Evolutionary conservation across 2,888 invertebrate genomes (phyloP).

Genomic region (Alentia gelatinosa): DNA sequence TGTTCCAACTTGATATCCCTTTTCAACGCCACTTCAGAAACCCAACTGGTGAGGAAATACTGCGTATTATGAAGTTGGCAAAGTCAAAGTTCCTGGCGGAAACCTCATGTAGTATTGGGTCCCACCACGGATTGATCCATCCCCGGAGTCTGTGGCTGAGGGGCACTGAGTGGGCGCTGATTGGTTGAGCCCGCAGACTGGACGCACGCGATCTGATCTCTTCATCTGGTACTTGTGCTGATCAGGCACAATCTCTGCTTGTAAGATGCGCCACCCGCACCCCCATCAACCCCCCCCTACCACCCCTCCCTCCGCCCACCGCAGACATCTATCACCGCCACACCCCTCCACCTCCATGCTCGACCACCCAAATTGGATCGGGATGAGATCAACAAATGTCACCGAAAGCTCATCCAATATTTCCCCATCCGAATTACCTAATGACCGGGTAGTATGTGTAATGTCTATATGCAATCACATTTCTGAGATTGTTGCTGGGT

Average conservation of each 20-base stretch:
- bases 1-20: too few species aligned
- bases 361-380: not conserved
- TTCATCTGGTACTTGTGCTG: not conserved
- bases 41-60: too few species aligned
- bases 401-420: conserved; percentile 6
- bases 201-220: conserved; percentile 13
- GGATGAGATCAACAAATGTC: conserved; percentile 33
- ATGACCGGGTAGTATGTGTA: not conserved
- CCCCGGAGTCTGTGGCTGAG: too few species aligned
- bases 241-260: not conserved
- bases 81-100: too few species aligned
- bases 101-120: too few species aligned
- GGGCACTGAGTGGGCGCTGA: not conserved
- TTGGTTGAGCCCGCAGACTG: not conserved
- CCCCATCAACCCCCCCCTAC: not conserved
- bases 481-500: not conserved
- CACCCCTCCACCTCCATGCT: not conserved
- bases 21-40: too few species aligned
- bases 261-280: not conserved
- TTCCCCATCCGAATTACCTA: not conserved
- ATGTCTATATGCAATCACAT: conserved; percentile 39
- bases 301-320: not conserved
- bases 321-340: not conserved
- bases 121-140: too few species aligned
- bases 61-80: too few species aligned